Base-by-base conservation (phyloP, 2,888 invertebrate genomes). In the Eupithecia subfuscata region DNA sequence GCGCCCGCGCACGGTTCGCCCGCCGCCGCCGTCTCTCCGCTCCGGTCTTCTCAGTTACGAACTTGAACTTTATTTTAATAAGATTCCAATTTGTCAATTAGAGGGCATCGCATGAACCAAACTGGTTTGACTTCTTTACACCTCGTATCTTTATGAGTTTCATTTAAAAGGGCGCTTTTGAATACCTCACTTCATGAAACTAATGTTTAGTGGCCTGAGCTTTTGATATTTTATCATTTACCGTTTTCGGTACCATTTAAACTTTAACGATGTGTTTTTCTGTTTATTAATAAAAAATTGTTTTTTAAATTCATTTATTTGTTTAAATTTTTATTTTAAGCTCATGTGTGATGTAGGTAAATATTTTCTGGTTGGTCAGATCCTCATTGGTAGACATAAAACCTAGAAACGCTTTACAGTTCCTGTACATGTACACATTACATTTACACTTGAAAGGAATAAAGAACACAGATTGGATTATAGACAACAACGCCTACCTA, bases 21-120 rank as follows among this genome's bases (percentile, higher is more conserved):
- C 85, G 85, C 84, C 34, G n/a, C 40, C 85, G 85, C 37, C 78
- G 83, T 79, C 84, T 65, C 37, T n/a, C 37, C 82, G 86, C 85
- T 86, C 88, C 69, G 60, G 16, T 69, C 70, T 70, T 75, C 74
- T 90, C 90, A 89, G 90, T 92, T 91, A 91, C 88, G 89, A 94
- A 92, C 92, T 91, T 93, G 93, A 93, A 92, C 94, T 95, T 95
- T 94, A 95, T 94, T 95, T 95, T 96, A 96, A 96, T 96, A 96
- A 96, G 96, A 96, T 95, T 96, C 96, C 96, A 96, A 96, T 96
- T 96, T 96, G 96, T 96, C 96, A 96, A 96, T 96, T 96, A 96
- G 95, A 94, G 95, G 94, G 95, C 93, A 92, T 91, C 91, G 92
- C 89, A 90, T 92, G 90, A 87, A 88, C 87, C 80, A 89, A 93